Conservation (phyloP, 2,888 invertebrate species). For the Autographa gamma region DNA sequence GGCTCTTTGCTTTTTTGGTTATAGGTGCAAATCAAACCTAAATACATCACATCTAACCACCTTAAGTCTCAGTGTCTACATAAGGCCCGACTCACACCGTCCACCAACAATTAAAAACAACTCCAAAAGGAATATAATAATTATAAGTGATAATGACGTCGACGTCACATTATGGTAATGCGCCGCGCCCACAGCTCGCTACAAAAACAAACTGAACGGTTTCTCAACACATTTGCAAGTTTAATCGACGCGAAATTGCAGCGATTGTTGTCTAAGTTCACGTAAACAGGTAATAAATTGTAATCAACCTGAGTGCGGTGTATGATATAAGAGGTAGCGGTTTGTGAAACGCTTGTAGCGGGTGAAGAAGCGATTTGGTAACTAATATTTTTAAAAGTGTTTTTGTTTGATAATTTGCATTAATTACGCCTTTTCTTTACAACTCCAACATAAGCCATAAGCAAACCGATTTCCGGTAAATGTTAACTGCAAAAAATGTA, state of each 20-base stretch:
- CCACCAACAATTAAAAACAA: neutral
- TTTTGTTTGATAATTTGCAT: no score
- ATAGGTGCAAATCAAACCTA: no score
- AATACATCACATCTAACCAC: no score
- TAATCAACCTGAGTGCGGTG: slow-evolving; percentile 52
- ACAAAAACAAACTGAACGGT: slow-evolving; percentile 45
- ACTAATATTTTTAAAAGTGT: no score
- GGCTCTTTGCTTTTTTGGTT: no score
- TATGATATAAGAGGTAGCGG: slow-evolving; percentile 12
- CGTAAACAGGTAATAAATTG: slow-evolving; percentile 67
- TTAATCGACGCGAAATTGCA: slow-evolving; percentile 63
- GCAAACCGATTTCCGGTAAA: no score
- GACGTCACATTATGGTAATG: slow-evolving; percentile 21
- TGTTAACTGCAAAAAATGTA: no score
- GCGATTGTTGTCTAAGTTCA: slow-evolving; percentile 62
- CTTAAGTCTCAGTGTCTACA: neutral
- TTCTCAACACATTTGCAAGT: slow-evolving; percentile 65
- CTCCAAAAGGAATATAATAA: slow-evolving; percentile 9
- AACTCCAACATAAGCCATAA: no score
- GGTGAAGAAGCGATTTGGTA: no score
- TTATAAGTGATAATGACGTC: slow-evolving; percentile 12
- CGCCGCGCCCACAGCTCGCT: slow-evolving; percentile 29
- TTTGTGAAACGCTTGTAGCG: neutral
- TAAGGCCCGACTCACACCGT: neutral
- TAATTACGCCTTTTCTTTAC: no score